Conservation (phyloP, 2,888 invertebrate species). For the Lasioglossum villosulum region DNA sequence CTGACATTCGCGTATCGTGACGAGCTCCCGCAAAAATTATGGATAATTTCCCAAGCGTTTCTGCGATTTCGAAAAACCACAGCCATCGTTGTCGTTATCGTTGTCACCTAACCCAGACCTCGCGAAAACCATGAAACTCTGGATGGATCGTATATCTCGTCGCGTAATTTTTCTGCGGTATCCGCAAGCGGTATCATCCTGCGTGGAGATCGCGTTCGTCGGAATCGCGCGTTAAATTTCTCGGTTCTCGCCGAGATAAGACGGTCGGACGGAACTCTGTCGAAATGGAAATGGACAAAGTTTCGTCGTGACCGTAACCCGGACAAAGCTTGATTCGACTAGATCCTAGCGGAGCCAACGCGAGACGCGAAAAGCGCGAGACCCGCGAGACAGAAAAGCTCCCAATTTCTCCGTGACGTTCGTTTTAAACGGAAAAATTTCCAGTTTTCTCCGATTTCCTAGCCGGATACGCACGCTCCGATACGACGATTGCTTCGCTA, state of each 20-base stretch:
- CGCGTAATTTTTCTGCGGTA: not conserved
- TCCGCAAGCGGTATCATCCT: constrained; percentile 46
- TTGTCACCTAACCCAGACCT: not conserved
- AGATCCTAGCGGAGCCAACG: constrained; percentile 26
- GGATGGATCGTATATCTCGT: not conserved
- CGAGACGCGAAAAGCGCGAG: not conserved
- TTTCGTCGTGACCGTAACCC: constrained; percentile 70
- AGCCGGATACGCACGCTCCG: too few species aligned
- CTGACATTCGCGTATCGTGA: constrained; percentile 68
- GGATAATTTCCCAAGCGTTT: constrained; percentile 42
- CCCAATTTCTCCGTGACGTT: not conserved
- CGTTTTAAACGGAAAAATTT: constrained; percentile 1
- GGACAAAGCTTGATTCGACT: constrained; percentile 53
- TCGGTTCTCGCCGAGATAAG: constrained; percentile 63
- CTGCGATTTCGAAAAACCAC: constrained; percentile 6
- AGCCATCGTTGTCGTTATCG: not conserved
- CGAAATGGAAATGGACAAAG: constrained; percentile 81
- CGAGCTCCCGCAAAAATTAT: constrained; percentile 61
- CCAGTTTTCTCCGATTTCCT: not conserved
- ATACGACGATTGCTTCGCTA: not conserved
- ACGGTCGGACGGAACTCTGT: constrained; percentile 67
- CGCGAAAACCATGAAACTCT: not conserved
- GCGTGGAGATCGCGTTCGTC: constrained; percentile 66
- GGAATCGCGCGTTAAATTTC: constrained; percentile 66
- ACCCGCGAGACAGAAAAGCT: not conserved